Evolutionary conservation across 2,888 invertebrate species (phyloP).

Genomic region (Eudemis profundana): DNA sequence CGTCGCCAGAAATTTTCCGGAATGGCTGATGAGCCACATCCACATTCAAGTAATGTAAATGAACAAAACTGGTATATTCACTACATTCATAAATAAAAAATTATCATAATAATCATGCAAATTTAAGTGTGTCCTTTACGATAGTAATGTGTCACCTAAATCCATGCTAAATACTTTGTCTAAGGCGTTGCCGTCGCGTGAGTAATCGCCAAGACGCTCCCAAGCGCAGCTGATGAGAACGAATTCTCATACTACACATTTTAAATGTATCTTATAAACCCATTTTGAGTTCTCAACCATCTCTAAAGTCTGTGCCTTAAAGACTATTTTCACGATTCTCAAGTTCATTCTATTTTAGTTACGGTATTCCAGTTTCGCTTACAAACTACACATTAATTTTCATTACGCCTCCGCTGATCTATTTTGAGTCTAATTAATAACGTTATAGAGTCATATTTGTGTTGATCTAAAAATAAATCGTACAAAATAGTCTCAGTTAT

Average conservation of each 20-base stretch:
- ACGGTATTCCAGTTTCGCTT: slow-evolving; percentile 53
- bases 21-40: too few species aligned
- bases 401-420: slow-evolving; percentile 59
- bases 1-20: too few species aligned
- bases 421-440: slow-evolving; percentile 68
- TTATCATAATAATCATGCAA: slow-evolving; percentile 12
- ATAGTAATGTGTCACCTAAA: slow-evolving; percentile 24
- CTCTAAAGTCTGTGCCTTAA: slow-evolving; percentile 3
- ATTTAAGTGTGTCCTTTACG: slow-evolving; percentile 11
- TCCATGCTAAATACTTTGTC: slow-evolving; percentile 26
- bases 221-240: slow-evolving; percentile 21
- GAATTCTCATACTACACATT: slow-evolving; percentile 33
- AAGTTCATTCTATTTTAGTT: slow-evolving; percentile 16
- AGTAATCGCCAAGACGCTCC: slow-evolving; percentile 24
- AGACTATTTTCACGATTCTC: slow-evolving; percentile 6
- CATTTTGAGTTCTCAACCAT: background rate
- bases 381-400: slow-evolving; percentile 61
- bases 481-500: slow-evolving; percentile 53
- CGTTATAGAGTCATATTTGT: slow-evolving; percentile 58
- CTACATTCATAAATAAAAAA: too few species aligned
- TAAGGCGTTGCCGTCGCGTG: slow-evolving; percentile 6
- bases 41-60: too few species aligned
- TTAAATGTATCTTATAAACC: background rate
- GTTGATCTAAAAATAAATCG: slow-evolving; percentile 57
- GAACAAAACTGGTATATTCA: too few species aligned